phyloP scores from a whole-genome alignment of 2,888 invertebrate species.

The Ochropleura plecta region DNA sequence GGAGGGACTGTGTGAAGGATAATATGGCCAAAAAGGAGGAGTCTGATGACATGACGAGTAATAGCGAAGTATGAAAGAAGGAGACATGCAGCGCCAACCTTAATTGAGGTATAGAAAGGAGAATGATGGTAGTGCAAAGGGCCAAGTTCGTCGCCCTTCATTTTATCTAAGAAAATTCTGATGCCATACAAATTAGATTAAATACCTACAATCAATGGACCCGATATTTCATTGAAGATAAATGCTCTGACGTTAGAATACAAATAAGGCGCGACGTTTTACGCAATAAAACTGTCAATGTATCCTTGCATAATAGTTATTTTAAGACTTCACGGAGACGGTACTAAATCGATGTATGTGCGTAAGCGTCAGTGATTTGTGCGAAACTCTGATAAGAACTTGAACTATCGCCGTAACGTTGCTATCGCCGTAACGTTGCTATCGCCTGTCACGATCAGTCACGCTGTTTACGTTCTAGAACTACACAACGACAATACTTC shows the following conservation, averaged over 20 bases:
- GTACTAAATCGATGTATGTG: slow-evolving; percentile 44
- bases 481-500: slow-evolving; percentile 44
- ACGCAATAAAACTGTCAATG: slow-evolving; percentile 30
- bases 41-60: too few relatives aligned
- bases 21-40: too few relatives aligned
- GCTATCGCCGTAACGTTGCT: neutral
- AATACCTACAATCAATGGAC: neutral
- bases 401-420: slow-evolving; percentile 51
- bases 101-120: too few relatives aligned
- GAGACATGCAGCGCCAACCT: too few relatives aligned
- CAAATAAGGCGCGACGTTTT: slow-evolving; percentile 19
- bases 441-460: slow-evolving; percentile 43
- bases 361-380: slow-evolving; percentile 53
- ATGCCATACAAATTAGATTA: neutral
- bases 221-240: slow-evolving; percentile 4
- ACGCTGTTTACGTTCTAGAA: slow-evolving; percentile 34
- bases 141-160: neutral
- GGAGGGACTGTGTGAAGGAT: too few relatives aligned
- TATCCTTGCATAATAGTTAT: slow-evolving; percentile 51
- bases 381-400: slow-evolving; percentile 52
- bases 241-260: slow-evolving; percentile 20
- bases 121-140: neutral
- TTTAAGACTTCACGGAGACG: slow-evolving; percentile 48
- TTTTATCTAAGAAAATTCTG: neutral
- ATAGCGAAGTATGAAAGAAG: too few relatives aligned